Percentiles rank a stretch among this genome's conserved stretches.
phyloP scores from a whole-genome alignment of 2,888 invertebrate genomes.

The Neelides folsomi region DNA sequence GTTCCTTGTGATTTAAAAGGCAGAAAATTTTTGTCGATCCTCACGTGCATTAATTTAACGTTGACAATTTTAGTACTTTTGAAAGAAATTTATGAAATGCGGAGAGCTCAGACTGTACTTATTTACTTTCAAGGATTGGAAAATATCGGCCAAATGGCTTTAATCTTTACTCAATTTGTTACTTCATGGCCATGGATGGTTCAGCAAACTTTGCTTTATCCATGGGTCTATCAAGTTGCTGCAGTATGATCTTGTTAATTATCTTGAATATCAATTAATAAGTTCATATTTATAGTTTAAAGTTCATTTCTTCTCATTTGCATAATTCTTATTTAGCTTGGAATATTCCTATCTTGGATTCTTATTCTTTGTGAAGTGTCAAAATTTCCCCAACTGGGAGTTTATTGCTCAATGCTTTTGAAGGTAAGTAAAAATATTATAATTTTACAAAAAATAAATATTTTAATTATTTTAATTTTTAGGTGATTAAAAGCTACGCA shows the following conservation, averaged over 20 bases:
- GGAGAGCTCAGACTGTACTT: constrained; percentile 5
- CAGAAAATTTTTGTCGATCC: no score
- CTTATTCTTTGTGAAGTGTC: constrained; percentile 20
- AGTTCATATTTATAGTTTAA: no score
- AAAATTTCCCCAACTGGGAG: constrained; percentile 16
- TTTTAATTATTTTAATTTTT: constrained; percentile 3
- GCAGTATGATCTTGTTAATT: constrained; percentile 12
- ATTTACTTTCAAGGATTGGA: constrained; percentile 17
- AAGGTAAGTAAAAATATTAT: constrained; percentile 9
- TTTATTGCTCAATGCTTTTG: constrained; percentile 18
- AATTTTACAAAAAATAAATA: neutral
- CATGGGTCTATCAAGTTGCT: constrained; percentile 21
- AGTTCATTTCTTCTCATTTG: neutral
- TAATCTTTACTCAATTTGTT: constrained; percentile 9
- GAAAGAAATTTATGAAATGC: constrained; percentile 22
- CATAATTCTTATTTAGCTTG: constrained; percentile 10
- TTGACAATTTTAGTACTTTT: constrained; percentile 11
- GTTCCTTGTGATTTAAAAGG: no score
- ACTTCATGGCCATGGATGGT: constrained; percentile 4
- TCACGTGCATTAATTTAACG: neutral
- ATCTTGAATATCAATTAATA: neutral
- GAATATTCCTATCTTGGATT: constrained; percentile 20
- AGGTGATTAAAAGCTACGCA: constrained; percentile 17
- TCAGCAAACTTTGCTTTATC: constrained; percentile 3
- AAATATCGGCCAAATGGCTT: constrained; percentile 16